Evolutionary conservation across 1,140 invertebrate species (phyloP).

Genomic region (Brachystomella parvula): DNA sequence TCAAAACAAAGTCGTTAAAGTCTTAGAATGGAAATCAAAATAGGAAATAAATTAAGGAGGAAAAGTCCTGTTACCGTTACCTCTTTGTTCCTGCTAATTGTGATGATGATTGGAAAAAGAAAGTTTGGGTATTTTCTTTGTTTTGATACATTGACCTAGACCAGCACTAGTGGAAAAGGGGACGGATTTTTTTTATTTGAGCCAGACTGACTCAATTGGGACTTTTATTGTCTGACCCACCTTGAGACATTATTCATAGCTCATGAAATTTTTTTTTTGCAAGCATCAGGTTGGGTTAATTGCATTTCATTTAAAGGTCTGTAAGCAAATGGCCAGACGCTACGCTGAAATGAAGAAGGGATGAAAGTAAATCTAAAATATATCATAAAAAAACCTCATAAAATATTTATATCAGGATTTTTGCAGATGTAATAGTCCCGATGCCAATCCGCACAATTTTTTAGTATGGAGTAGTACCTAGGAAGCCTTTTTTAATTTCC

Average conservation of each 20-base stretch:
- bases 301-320: constrained; percentile 6
- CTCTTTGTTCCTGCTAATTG: too few relatives aligned
- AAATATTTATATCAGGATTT: constrained; percentile 12
- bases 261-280: neutral
- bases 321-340: too few relatives aligned
- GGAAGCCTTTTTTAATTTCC: neutral
- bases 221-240: neutral
- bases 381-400: neutral
- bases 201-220: neutral
- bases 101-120: neutral
- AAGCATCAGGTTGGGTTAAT: neutral
- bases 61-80: neutral
- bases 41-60: neutral
- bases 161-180: neutral
- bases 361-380: constrained; percentile 5
- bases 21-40: neutral
- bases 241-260: neutral
- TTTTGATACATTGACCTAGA: neutral
- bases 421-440: neutral
- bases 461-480: neutral
- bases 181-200: neutral
- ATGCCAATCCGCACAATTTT: neutral
- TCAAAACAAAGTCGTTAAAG: constrained; percentile 4
- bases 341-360: neutral
- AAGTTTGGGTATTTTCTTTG: neutral